Conservation (phyloP, 2,888 invertebrate species). For the Epinotia ramella region DNA sequence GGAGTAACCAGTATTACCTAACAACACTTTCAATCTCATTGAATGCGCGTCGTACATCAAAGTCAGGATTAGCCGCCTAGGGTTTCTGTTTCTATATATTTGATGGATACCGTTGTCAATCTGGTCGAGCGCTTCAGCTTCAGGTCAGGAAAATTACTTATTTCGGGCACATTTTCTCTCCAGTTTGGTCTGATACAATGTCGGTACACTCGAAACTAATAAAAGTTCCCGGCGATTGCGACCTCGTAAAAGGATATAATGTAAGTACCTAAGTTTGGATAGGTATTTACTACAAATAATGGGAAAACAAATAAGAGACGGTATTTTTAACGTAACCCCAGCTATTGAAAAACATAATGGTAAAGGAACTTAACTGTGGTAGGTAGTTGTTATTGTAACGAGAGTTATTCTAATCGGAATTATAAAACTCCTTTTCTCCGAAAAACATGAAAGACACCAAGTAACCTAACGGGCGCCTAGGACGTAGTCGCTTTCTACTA, state of each 20-base stretch:
- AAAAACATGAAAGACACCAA: too few species aligned
- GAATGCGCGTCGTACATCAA: conserved; percentile 28
- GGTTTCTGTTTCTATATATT: conserved; percentile 28
- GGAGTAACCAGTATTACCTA: neutral
- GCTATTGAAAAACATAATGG: neutral
- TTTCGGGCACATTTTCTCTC: neutral
- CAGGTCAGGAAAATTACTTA: conserved; percentile 3
- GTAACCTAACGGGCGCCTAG: too few species aligned
- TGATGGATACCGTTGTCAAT: conserved; percentile 35
- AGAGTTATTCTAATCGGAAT: too few species aligned
- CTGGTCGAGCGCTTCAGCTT: conserved; percentile 7
- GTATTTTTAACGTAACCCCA: neutral
- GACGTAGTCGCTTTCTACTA: too few species aligned
- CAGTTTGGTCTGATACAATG: neutral
- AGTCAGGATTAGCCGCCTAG: conserved; percentile 27
- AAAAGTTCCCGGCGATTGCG: neutral
- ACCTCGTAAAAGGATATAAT: neutral
- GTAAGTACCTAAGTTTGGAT: neutral
- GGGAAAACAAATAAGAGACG: neutral
- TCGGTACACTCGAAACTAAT: conserved; percentile 1
- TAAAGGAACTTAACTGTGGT: too few species aligned
- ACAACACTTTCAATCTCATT: neutral
- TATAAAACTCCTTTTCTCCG: too few species aligned
- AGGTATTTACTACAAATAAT: neutral
- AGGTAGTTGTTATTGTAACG: too few species aligned